A percentile compares a stretch with the other conserved stretches of the same genome.
Evolutionary conservation across 2,113 vertebrate genomes (phyloP).

Genomic region (Antechinus flavipes): DNA sequence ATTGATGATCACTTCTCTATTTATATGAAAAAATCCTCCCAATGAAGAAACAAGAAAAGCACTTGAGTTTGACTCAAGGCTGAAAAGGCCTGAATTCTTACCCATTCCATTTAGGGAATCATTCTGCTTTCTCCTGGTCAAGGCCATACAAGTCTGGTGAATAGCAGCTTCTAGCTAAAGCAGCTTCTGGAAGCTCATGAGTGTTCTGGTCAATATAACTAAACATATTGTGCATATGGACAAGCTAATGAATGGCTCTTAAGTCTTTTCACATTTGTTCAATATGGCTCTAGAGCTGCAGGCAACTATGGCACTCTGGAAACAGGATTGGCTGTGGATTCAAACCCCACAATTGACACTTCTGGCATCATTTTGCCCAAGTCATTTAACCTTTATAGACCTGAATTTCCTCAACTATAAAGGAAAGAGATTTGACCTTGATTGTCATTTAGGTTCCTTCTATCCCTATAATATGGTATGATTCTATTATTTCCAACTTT

Average conservation of each 20-base stretch:
- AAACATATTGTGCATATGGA: not conserved
- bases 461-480: not conserved
- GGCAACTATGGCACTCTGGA: not conserved
- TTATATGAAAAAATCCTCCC: not conserved
- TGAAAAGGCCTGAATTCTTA: not conserved
- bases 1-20: constrained; percentile 38
- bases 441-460: not conserved
- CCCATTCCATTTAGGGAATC: too few relatives aligned
- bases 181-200: not conserved
- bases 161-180: not conserved
- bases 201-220: not conserved
- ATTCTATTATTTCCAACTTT: not conserved
- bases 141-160: not conserved
- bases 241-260: not conserved
- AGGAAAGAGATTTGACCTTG: not conserved
- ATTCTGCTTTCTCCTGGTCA: rapidly evolving
- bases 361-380: not conserved
- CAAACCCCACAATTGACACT: not conserved
- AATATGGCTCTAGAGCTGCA: not conserved
- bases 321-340: not conserved
- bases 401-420: not conserved
- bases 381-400: not conserved
- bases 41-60: not conserved
- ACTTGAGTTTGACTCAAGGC: not conserved
- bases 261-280: not conserved